Evolutionary conservation across 2,113 vertebrate species (phyloP).

Genomic region (Leptocoma aspasia): DNA sequence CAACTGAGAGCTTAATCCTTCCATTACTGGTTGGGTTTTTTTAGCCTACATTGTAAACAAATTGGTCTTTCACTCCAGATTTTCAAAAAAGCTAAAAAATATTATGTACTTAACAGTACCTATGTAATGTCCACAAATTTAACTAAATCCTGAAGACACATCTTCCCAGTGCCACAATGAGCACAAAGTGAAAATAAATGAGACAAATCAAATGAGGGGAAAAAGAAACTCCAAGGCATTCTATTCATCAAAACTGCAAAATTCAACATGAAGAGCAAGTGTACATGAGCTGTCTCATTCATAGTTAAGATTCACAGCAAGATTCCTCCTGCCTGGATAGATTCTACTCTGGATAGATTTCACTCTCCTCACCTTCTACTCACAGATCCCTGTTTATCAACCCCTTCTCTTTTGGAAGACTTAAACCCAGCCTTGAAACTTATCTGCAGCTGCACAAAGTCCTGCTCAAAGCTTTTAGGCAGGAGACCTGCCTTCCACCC

Average conservation of each 20-base stretch:
- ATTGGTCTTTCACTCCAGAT: neutral
- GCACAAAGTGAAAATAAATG: neutral
- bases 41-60: neutral
- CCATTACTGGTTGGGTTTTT: too few relatives aligned
- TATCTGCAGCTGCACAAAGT: neutral
- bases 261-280: neutral
- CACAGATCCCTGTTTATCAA: neutral
- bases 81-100: neutral
- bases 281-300: fast-evolving
- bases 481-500: neutral
- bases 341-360: neutral
- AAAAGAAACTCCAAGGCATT: neutral
- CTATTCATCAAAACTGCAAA: neutral
- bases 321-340: neutral
- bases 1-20: neutral
- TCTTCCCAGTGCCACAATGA: neutral
- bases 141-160: neutral
- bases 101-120: neutral
- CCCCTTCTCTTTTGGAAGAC: neutral
- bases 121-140: neutral
- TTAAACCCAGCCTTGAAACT: neutral
- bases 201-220: neutral
- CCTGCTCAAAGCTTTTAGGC: neutral
- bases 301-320: neutral
- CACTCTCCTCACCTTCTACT: neutral